phyloP scores from a whole-genome alignment of 2,113 vertebrate species.

The Delphinus delphis region DNA sequence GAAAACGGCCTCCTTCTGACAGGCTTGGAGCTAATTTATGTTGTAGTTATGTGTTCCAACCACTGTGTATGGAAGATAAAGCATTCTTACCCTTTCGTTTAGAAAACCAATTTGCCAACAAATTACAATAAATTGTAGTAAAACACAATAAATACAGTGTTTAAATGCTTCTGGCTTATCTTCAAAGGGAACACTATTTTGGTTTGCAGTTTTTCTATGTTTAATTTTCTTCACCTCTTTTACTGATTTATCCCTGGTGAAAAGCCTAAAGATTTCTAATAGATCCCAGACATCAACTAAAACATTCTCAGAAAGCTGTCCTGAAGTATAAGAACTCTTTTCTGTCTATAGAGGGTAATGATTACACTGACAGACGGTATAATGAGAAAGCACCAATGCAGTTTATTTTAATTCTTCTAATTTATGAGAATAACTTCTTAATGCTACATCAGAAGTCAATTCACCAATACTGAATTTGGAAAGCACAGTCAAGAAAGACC shows the following conservation, averaged over 20 bases:
- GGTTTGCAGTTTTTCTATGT: background rate
- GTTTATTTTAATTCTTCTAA: constrained; percentile 62
- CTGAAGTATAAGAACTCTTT: background rate
- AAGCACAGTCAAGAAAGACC: constrained; percentile 29
- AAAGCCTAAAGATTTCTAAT: constrained; percentile 22
- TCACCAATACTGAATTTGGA: constrained; percentile 50
- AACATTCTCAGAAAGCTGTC: constrained; percentile 9
- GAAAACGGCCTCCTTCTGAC: background rate
- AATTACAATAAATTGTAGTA: background rate
- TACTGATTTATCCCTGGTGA: background rate
- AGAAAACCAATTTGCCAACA: constrained; percentile 24
- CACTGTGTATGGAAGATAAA: background rate
- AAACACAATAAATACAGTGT: background rate
- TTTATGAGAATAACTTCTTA: constrained; percentile 54
- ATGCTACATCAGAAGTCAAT: constrained; percentile 36
- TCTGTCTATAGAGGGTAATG: background rate
- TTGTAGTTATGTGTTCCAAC: background rate
- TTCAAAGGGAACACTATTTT: constrained; percentile 25
- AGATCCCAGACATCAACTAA: background rate
- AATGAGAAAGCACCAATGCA: constrained; percentile 42
- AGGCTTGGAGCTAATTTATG: background rate
- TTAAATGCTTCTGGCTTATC: constrained; percentile 5
- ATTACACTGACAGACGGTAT: constrained; percentile 48
- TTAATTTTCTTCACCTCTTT: background rate
- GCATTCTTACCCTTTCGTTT: background rate